Conservation (phyloP, 2,888 invertebrate genomes). For the Periphyllus acericola region DNA sequence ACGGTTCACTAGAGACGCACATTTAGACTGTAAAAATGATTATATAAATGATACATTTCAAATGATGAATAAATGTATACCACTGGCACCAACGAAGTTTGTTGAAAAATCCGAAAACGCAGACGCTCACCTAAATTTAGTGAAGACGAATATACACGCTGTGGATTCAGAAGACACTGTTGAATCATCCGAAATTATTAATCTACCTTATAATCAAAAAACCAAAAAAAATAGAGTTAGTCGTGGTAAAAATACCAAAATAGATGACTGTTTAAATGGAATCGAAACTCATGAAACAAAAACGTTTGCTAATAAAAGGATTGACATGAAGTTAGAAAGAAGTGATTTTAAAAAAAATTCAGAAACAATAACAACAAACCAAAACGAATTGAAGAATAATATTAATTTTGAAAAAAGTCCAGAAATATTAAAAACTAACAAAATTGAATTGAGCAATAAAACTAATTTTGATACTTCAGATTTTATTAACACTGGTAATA, state of each 20-base stretch:
- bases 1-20: background rate
- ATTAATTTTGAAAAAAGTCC: constrained; percentile 2
- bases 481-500: constrained; percentile 9
- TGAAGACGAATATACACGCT: background rate
- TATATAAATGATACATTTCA: background rate
- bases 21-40: background rate
- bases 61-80: background rate
- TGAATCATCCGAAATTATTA: constrained; percentile 27
- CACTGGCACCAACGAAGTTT: background rate
- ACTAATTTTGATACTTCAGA: constrained; percentile 3
- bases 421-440: background rate
- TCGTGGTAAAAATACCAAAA: background rate
- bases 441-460: background rate
- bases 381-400: background rate
- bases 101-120: background rate
- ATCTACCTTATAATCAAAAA: background rate
- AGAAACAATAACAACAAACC: background rate
- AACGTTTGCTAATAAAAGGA: background rate
- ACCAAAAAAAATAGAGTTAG: background rate
- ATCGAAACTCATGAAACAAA: background rate
- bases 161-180: constrained; percentile 9
- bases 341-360: background rate
- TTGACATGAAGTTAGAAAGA: background rate
- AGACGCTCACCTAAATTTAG: background rate
- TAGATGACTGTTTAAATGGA: background rate